phyloP scores from a whole-genome alignment of 2,888 invertebrate species.

The Ceramica pisi region DNA sequence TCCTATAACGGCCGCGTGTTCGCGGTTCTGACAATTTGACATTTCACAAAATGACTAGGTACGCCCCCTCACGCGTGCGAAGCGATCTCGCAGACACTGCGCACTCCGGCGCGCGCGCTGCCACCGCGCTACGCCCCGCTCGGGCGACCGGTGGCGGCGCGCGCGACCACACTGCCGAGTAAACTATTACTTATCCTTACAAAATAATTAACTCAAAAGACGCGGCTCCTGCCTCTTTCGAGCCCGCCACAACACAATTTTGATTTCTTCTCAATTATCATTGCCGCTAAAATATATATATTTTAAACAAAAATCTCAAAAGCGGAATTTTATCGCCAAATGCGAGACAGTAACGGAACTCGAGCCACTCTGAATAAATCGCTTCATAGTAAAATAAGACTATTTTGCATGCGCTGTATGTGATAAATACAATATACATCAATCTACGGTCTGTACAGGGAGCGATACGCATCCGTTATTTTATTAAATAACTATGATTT shows the following conservation, averaged over 20 bases:
- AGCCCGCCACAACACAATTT: slow-evolving; percentile 80
- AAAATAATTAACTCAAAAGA: slow-evolving; percentile 82
- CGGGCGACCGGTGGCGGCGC: no score
- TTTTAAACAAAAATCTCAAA: slow-evolving; percentile 51
- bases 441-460: slow-evolving; percentile 83
- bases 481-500: slow-evolving; percentile 81
- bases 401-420: slow-evolving; percentile 80
- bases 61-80: slow-evolving; percentile 80
- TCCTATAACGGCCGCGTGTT: slow-evolving; percentile 92
- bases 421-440: slow-evolving; percentile 84
- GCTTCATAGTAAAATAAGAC: slow-evolving; percentile 81
- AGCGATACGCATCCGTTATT: slow-evolving; percentile 77
- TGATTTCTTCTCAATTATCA: slow-evolving; percentile 76
- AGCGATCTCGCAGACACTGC: slow-evolving; percentile 81
- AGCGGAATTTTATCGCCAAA: slow-evolving; percentile 83
- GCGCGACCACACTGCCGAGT: slow-evolving; percentile 64
- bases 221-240: slow-evolving; percentile 64
- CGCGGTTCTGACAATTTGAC: slow-evolving; percentile 90
- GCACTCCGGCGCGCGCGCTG: slow-evolving; percentile 48
- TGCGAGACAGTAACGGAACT: slow-evolving; percentile 88
- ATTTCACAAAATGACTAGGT: slow-evolving; percentile 91
- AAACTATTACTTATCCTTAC: slow-evolving; percentile 82
- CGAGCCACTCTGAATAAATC: slow-evolving; percentile 89
- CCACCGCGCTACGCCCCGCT: no score
- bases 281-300: slow-evolving; percentile 61